Conservation (phyloP, 1,140 invertebrate genomes). For the Drosophila sulfurigaster region DNA sequence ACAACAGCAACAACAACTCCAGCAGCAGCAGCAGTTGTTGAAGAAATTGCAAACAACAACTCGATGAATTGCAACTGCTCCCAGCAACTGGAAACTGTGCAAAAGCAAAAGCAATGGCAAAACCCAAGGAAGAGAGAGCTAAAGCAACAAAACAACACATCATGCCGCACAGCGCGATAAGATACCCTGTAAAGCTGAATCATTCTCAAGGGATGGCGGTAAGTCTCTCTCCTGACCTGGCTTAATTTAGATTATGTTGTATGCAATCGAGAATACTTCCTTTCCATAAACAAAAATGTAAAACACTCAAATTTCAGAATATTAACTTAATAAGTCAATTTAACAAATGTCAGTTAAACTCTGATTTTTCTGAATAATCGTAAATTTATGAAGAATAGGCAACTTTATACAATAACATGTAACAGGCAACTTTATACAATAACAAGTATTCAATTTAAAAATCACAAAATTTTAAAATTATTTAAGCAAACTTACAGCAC, state of each 20-base stretch:
- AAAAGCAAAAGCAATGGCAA: slow-evolving; percentile 1
- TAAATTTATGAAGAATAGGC: no score
- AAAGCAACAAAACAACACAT: slow-evolving; percentile 48
- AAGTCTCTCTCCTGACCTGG: neutral
- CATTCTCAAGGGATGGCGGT: neutral
- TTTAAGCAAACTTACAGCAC: no score
- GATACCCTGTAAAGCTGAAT: slow-evolving; percentile 18
- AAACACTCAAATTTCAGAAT: no score
- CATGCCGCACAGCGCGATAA: neutral
- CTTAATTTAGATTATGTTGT: neutral
- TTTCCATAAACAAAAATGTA: no score
- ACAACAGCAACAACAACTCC: slow-evolving; percentile 21
- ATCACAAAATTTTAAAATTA: no score
- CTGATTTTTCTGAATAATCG: no score
- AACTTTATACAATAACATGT: no score
- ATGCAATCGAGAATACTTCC: neutral
- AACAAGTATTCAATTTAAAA: no score
- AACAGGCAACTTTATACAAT: no score
- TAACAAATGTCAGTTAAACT: no score
- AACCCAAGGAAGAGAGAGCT: no score
- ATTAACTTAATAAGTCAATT: no score
- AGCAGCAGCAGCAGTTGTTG: slow-evolving; percentile 1
- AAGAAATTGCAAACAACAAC: slow-evolving; percentile 48
- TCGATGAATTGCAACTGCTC: slow-evolving; percentile 44
- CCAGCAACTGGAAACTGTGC: slow-evolving; percentile 31